Conservation (phyloP, 1,140 invertebrate species). For the Eriocheir sinensis region DNA sequence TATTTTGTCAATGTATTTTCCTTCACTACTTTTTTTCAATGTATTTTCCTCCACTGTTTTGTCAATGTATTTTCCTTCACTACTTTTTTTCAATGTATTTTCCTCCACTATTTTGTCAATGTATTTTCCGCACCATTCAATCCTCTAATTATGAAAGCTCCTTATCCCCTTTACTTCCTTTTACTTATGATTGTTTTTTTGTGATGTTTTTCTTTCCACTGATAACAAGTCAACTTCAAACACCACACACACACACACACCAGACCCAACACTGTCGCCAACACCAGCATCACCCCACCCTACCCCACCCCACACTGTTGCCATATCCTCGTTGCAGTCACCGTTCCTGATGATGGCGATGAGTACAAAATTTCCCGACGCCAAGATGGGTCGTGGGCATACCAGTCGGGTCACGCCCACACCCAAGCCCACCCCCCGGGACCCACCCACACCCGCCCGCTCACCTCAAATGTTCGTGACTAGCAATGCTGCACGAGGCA, state of each 20-base stretch:
- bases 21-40: background rate
- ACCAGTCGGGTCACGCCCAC: constrained; percentile 61
- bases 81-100: background rate
- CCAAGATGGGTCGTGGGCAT: constrained; percentile 67
- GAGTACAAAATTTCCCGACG: constrained; percentile 65
- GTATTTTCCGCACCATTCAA: background rate
- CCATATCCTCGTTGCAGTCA: constrained; percentile 55
- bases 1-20: too few relatives aligned
- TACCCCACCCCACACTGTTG: background rate
- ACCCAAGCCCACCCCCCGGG: constrained; percentile 17
- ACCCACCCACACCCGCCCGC: constrained; percentile 35
- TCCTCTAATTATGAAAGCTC: background rate
- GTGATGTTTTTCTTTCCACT: background rate
- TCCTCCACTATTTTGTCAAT: background rate
- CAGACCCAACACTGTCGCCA: background rate
- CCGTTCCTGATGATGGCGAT: constrained; percentile 66
- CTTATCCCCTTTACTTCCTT: too few relatives aligned
- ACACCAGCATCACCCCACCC: background rate
- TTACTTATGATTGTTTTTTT: too few relatives aligned
- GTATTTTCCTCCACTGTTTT: background rate
- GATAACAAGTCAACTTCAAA: too few relatives aligned
- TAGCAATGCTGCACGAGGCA: background rate
- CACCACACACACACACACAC: background rate
- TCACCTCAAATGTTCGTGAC: constrained; percentile 66
- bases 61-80: too few relatives aligned